phyloP scores from a whole-genome alignment of 2,113 vertebrate genomes.

The Orthonyx spaldingii region DNA sequence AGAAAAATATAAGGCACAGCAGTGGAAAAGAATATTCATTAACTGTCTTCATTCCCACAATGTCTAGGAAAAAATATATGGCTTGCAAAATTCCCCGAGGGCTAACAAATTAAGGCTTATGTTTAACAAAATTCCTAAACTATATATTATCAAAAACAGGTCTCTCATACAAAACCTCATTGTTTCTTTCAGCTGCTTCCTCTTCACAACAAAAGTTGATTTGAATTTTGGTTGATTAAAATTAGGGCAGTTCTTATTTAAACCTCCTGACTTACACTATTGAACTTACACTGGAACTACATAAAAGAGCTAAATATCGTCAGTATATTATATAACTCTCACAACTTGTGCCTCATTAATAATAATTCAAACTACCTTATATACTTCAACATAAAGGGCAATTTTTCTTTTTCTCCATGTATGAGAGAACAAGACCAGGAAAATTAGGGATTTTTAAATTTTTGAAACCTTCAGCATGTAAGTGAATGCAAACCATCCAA shows the following conservation, averaged over 20 bases:
- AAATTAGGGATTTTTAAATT: neutral
- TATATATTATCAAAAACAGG: neutral
- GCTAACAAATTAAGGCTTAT: conserved; percentile 3
- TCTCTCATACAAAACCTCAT: neutral
- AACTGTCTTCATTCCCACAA: neutral
- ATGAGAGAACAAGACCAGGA: neutral
- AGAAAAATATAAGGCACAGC: neutral
- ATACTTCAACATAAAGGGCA: neutral
- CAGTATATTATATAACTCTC: neutral
- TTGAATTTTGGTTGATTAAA: neutral
- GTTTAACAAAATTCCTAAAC: conserved; percentile 34
- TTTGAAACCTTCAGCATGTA: neutral
- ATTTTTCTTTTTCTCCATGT: neutral
- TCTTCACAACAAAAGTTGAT: neutral
- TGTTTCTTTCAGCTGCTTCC: neutral
- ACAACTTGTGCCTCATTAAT: neutral
- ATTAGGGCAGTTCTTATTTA: neutral
- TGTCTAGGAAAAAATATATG: neutral
- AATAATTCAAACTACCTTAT: neutral
- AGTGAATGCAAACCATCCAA: neutral
- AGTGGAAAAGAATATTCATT: neutral
- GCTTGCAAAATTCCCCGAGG: neutral
- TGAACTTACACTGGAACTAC: neutral
- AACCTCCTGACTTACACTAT: neutral
- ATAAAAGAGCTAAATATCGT: neutral